Evolutionary conservation across 2,888 invertebrate species (phyloP).

Genomic region (Halictus ligatus): DNA sequence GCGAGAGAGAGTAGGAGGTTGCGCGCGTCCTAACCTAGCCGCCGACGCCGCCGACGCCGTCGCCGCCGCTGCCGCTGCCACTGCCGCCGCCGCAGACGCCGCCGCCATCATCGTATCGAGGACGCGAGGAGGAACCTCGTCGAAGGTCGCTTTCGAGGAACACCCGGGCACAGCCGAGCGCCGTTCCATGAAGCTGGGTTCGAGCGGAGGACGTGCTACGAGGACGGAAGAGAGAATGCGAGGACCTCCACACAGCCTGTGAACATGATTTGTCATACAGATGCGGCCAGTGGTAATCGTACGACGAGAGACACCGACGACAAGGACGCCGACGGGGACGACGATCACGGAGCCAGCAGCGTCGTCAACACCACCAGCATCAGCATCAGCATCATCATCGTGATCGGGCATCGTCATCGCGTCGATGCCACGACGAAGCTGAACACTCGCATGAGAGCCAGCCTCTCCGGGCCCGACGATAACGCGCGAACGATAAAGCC

Average conservation of each 20-base stretch:
- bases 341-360: conserved; percentile 42
- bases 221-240: conserved; percentile 78
- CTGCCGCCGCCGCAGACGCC: conserved; percentile 28
- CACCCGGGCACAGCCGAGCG: conserved; percentile 25
- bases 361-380: background rate
- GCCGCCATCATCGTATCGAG: conserved; percentile 43
- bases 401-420: conserved; percentile 13
- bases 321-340: conserved; percentile 68
- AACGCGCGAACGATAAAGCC: conserved; percentile 40
- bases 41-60: conserved; percentile 23
- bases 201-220: conserved; percentile 58
- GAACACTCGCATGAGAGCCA: conserved; percentile 51
- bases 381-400: background rate
- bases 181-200: conserved; percentile 68
- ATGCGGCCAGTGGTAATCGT: conserved; percentile 78
- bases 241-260: conserved; percentile 77
- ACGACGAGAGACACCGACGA: conserved; percentile 76
- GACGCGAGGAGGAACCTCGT: conserved; percentile 36
- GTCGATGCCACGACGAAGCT: conserved; percentile 51
- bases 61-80: conserved; percentile 24
- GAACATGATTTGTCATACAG: conserved; percentile 82
- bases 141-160: conserved; percentile 46
- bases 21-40: conserved; percentile 61
- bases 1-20: conserved; percentile 24
- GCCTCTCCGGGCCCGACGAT: conserved; percentile 22